Evolutionary conservation across 1,140 invertebrate species (phyloP), one percentile per base, ranked within the genome.

Genomic region (Xylocopa sonorina): DNA sequence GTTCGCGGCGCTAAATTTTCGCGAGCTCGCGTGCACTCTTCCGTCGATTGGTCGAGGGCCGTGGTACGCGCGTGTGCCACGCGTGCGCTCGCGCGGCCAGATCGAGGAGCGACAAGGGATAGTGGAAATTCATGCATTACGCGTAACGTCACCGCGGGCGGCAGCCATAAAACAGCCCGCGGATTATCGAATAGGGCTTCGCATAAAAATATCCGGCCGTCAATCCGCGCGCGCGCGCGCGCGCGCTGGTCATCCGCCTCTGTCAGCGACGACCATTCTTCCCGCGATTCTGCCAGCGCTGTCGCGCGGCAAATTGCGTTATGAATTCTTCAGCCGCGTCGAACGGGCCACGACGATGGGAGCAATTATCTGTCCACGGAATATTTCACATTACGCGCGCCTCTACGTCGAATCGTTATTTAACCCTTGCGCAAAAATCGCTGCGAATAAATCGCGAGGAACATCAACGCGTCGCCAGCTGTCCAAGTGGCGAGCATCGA

Each of bases 141-240:
- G 82, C 74, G 87, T 86, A 79, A 90, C 85, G 86, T 87, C 87
- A 87, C 81, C 66, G 79, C 76, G 76, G 75, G 66, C 73, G 71
- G 89, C 89, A 90, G 87, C 85, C 89, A 90, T 91, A 92, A 91
- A 92, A 91, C 88, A 82, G 78, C 83, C 66, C 83, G 82, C 82
- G 89, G 85, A 91, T 91, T 90, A 91, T 90, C 86, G 87, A 90
- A 87, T 85, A 86, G 84, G 89, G 88, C 86, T 90, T 91, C 91
- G 88, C 86, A 88, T 90, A 90, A 90, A 91, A 91, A 91, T 92
- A 91, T 89, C 87, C 85, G 81, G 57, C 78, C 87, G 90, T 90
- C 90, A 90, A 90, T 92, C 87, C 74, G 60, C 64, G 43, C 48
- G 50, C 24, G 6, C 55, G 62, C 55, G 9, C 38, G 38, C 38